These are phyloP conservation scores for Heliothis peltigera DNA, from an alignment of 2,888 invertebrate genomes.

Conservation along the genomic window DNA sequence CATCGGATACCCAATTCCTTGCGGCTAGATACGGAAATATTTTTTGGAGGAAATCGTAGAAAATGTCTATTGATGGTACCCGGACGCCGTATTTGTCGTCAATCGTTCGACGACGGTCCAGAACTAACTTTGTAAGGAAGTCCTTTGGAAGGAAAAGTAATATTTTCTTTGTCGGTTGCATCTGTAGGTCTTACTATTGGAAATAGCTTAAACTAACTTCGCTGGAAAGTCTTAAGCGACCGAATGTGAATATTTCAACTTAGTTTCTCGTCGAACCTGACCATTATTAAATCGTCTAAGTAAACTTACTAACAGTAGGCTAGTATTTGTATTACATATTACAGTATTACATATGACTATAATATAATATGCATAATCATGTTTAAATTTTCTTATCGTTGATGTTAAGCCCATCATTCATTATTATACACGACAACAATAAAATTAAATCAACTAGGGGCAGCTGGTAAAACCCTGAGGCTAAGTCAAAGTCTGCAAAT, in stretches of 20 bases:
- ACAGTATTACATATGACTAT: no score
- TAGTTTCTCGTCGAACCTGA: neutral
- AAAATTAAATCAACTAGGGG: neutral
- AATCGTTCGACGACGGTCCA: constrained; percentile 23
- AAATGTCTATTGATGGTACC: constrained; percentile 28
- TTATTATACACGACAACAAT: neutral
- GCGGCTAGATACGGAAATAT: constrained; percentile 39
- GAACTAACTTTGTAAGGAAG: constrained; percentile 43
- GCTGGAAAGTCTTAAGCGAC: constrained; percentile 23
- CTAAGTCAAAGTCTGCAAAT: constrained; percentile 9
- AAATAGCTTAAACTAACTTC: constrained; percentile 33
- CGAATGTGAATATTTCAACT: constrained; percentile 41
- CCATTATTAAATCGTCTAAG: neutral
- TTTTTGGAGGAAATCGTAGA: constrained; percentile 39
- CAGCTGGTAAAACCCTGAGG: constrained; percentile 5
- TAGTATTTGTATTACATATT: neutral
- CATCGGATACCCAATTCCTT: constrained; percentile 35
- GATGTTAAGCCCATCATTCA: neutral
- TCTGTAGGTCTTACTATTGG: constrained; percentile 41
- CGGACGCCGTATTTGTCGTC: constrained; percentile 37
- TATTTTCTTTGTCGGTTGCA: constrained; percentile 47
- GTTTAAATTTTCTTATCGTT: neutral
- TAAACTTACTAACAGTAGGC: neutral
- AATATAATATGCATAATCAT: no score
- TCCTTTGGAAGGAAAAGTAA: constrained; percentile 42